Evolutionary conservation across 2,797 vertebrate genomes (phyloP).

Genomic region (Anomalospiza imberbis): DNA sequence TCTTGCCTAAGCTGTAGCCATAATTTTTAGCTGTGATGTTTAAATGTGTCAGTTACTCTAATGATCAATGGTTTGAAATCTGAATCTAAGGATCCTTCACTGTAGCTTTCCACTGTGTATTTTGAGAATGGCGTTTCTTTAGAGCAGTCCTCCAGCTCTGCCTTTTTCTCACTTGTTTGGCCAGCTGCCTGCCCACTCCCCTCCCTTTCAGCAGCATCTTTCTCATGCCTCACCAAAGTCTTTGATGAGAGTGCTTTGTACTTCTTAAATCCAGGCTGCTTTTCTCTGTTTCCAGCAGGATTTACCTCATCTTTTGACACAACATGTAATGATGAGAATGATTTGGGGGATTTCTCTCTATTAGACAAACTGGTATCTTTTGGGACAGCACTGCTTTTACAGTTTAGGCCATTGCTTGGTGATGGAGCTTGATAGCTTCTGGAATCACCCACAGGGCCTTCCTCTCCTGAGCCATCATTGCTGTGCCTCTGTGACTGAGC

Average conservation of each 20-base stretch:
- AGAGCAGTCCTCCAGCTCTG: background rate
- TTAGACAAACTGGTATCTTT: background rate
- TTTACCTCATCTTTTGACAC: background rate
- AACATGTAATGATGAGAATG: background rate
- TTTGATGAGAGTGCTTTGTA: background rate
- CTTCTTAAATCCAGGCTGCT: background rate
- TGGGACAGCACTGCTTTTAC: background rate
- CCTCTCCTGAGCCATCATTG: background rate
- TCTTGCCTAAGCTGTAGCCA: background rate
- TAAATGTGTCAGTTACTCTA: conserved; percentile 82
- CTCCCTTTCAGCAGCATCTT: background rate
- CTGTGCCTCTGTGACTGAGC: background rate
- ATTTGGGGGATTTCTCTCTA: background rate
- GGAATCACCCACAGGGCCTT: background rate
- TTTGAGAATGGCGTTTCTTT: conserved; percentile 68
- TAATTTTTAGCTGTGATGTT: conserved; percentile 59
- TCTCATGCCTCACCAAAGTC: background rate
- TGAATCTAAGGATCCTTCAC: conserved; percentile 76
- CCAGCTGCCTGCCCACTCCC: background rate
- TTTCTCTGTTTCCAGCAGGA: background rate
- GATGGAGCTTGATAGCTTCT: background rate
- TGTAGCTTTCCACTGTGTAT: conserved; percentile 87
- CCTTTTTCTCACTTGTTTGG: background rate
- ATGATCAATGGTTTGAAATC: conserved; percentile 83
- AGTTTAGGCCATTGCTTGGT: background rate